Evolutionary conservation across 1,140 invertebrate genomes (phyloP), one percentile per base, ranked within the genome.

Genomic region (Drosophila tsacasi): DNA sequence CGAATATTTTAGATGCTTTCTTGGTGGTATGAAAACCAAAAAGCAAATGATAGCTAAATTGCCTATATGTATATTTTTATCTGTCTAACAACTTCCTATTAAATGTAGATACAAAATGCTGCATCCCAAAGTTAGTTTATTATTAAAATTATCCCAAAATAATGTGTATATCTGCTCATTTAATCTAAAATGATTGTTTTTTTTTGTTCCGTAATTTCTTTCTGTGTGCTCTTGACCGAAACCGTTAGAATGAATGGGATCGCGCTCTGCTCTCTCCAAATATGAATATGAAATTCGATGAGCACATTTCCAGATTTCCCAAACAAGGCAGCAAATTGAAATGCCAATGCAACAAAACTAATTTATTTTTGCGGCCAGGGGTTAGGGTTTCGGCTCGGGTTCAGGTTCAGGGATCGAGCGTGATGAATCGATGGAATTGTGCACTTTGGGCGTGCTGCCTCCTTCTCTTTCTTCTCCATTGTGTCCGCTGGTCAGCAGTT

Each of bases 401-500:
- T 32, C 54, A 21, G 23, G 50, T 42, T 69, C 47, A 19, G 23
- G 40, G 55, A 35, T 73, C 44, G 55, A 73, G 67, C 47, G 52
- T 64, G 47, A 64, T 79, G 50, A 85, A 85, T 81, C 68, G 82
- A 47, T 74, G 30, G 62, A 90, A 90, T 90, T 81, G 46, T 52
- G 30, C 66, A 79, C 76, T 52, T 39, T 55, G 57, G 79, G 76
- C 83, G 79, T 85, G 83, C 79, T 68, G 83, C 40, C 71, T 40
- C 69, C 75, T 64, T 62, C 63, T 77, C 55, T 39, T 61, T 77
- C 66, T 64, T 54, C 25, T 40, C 61, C 71, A 76, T 79, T 77
- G 77, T 61, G 30, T 86, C 71, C 90, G 76, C 90, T 76, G 85
- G 91, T 78, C 89, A 76, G 46, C 76, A 86, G 89, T 91, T 91